Evolutionary conservation across 2,113 vertebrate species (phyloP).

Genomic region (Dicentrarchus labrax): DNA sequence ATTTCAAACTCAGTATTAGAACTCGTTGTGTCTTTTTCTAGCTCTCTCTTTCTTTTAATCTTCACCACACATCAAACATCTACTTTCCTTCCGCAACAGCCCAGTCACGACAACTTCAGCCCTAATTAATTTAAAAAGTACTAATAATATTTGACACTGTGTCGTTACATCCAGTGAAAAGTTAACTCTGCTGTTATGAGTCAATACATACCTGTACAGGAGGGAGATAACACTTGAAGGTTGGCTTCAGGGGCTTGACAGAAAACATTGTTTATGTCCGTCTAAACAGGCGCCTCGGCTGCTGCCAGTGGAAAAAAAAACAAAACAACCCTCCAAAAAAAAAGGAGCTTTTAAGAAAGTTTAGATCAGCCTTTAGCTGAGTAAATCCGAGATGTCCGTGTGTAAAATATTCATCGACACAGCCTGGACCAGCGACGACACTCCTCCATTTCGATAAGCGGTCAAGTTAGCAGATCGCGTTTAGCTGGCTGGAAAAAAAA

Average conservation of each 20-base stretch:
- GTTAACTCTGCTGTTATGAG: not conserved
- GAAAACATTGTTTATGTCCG: constrained; percentile 90
- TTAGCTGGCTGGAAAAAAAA: not conserved
- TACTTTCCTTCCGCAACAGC: not conserved
- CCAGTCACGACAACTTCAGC: not conserved
- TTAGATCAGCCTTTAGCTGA: constrained; percentile 28
- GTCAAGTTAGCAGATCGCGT: constrained; percentile 19
- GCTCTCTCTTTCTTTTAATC: not conserved
- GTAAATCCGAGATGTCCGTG: constrained; percentile 22
- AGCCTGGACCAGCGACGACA: constrained; percentile 8
- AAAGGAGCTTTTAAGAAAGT: constrained; percentile 45
- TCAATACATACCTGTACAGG: constrained; percentile 88
- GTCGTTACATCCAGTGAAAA: not conserved
- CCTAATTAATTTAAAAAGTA: not conserved
- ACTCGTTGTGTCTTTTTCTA: not conserved
- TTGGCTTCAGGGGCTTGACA: constrained; percentile 88
- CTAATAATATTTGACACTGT: not conserved
- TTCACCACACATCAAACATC: not conserved
- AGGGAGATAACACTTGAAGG: constrained; percentile 93
- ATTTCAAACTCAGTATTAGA: not conserved
- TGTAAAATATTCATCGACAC: constrained; percentile 54
- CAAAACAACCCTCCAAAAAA: constrained; percentile 34
- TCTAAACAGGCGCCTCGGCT: constrained; percentile 39
- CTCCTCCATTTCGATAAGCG: constrained; percentile 57
- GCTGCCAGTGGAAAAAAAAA: constrained; percentile 36